A percentile compares a stretch with the other conserved stretches of the same genome.
Evolutionary conservation across 2,888 invertebrate species (phyloP).

Genomic region (Ecliptopera silaceata): DNA sequence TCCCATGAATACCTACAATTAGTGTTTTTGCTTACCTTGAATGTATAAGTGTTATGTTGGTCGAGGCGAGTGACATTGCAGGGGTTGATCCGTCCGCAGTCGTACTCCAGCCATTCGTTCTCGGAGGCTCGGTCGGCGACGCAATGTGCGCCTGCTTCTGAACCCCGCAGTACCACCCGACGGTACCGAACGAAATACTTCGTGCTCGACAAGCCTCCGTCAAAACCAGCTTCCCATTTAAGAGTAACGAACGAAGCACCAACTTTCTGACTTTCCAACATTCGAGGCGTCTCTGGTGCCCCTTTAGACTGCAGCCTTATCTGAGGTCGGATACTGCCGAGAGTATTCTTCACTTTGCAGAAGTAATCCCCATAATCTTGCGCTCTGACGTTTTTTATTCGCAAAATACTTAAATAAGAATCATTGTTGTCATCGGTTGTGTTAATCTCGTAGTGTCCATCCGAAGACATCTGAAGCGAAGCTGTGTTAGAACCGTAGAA

Average conservation of each 20-base stretch:
- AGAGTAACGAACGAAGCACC: slow-evolving; percentile 91
- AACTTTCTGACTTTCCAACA: slow-evolving; percentile 87
- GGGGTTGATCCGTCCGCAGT: slow-evolving; percentile 93
- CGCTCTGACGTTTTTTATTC: slow-evolving; percentile 88
- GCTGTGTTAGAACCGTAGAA: slow-evolving; percentile 89
- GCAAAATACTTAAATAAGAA: slow-evolving; percentile 91
- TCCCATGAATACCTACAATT: too few species aligned
- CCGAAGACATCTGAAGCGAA: slow-evolving; percentile 89
- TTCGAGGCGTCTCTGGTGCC: slow-evolving; percentile 91
- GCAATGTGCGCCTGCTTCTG: slow-evolving; percentile 66
- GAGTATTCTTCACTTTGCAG: slow-evolving; percentile 92
- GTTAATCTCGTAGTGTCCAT: slow-evolving; percentile 93
- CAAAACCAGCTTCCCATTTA: slow-evolving; percentile 94
- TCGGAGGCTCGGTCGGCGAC: slow-evolving; percentile 67
- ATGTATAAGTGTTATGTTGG: slow-evolving; percentile 93
- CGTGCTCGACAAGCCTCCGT: slow-evolving; percentile 93
- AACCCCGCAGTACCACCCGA: slow-evolving; percentile 82
- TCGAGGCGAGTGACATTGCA: slow-evolving; percentile 94
- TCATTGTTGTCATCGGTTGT: slow-evolving; percentile 92
- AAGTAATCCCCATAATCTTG: slow-evolving; percentile 96
- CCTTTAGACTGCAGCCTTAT: slow-evolving; percentile 94
- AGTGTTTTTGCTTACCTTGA: slow-evolving; percentile 85
- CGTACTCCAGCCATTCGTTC: slow-evolving; percentile 91
- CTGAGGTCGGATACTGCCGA: slow-evolving; percentile 89
- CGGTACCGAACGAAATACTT: slow-evolving; percentile 94